A percentile compares a stretch with the other conserved stretches of the same genome.
Evolutionary conservation across 64 coral and sea anemone species (phyloP).

Genomic region (Acropora tenuis): DNA sequence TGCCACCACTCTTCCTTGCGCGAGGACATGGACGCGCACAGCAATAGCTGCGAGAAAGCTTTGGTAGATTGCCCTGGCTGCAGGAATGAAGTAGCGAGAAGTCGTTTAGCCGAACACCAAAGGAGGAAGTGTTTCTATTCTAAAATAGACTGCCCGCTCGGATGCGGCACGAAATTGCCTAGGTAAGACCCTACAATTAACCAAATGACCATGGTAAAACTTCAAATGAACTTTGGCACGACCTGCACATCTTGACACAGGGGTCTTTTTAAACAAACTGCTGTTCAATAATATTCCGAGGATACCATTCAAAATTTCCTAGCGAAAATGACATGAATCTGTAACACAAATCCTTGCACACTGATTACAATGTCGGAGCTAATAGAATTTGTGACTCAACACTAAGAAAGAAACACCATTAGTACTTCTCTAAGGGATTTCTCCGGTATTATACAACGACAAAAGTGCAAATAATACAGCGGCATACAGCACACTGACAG

Average conservation of each 20-base stretch:
- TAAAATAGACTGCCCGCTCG: conserved; percentile 5
- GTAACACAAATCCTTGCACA: neutral
- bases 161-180: neutral
- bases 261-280: neutral
- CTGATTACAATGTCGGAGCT: neutral
- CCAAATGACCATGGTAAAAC: neutral
- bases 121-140: neutral
- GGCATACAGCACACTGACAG: neutral
- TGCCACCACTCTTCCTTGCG: conserved; percentile 16
- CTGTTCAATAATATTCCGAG: neutral
- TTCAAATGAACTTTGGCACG: neutral
- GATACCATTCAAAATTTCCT: neutral
- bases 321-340: neutral
- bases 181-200: neutral
- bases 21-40: conserved; percentile 11
- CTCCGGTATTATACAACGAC: neutral
- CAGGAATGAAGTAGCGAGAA: neutral
- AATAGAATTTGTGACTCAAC: conserved; percentile 2
- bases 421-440: neutral
- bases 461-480: neutral
- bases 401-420: neutral
- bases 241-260: neutral
- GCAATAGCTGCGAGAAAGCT: conserved; percentile 5
- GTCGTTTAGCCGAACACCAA: neutral
- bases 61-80: neutral